Evolutionary conservation across 2,113 vertebrate genomes (phyloP), one percentile per base, ranked within the genome.

Genomic region (Gymnarchus niloticus): DNA sequence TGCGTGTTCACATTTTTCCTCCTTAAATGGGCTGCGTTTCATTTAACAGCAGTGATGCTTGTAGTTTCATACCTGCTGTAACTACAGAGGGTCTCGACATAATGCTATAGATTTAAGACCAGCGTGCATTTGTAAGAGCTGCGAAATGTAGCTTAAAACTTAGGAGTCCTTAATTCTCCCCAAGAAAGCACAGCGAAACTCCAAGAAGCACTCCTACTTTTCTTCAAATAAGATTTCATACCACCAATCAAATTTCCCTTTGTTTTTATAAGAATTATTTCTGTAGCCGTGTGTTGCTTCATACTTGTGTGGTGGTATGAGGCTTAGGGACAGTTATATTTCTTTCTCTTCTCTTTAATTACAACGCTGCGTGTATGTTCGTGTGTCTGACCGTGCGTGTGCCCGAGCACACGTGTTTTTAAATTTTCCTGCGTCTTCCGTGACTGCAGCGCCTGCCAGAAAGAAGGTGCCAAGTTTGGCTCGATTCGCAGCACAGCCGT

Each of bases 51-150:
- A 73, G 37, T 78, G 73, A 85, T 85, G 41, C 10, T 80, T 44
- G 65, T 73, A 52, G 49, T 85, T 85, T 85, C n/a, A 25, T 78
- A 57, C 52, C 73, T 57, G 33, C 46, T 28, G 41, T 48, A 25
- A 49, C 54, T 28, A 19, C 12, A 37, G 28, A 46, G 19, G 33
- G 46, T 59, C 51, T 83, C 23, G 52, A 83, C 33, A 54, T 83
- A 77, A 86, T 86, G 37, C 83, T 76, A 86, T 83, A 83, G 61
- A 83, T 83, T 83, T 56, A 83, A 83, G 49, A 12, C n/a, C 33
- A 83, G 81, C 61, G 3, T 44, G 56, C 59, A 76, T 80, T 57
- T 83, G 48, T 77, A 51, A 41, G 9, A 76, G 51, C 52, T 12
- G 81, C 57, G 69, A 83, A 83, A 37, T 33, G 81, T 51, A n/a